A percentile compares a stretch with the other conserved stretches of the same genome.
Conservation (phyloP, 2,113 vertebrate genomes). For the Psophia crepitans region DNA sequence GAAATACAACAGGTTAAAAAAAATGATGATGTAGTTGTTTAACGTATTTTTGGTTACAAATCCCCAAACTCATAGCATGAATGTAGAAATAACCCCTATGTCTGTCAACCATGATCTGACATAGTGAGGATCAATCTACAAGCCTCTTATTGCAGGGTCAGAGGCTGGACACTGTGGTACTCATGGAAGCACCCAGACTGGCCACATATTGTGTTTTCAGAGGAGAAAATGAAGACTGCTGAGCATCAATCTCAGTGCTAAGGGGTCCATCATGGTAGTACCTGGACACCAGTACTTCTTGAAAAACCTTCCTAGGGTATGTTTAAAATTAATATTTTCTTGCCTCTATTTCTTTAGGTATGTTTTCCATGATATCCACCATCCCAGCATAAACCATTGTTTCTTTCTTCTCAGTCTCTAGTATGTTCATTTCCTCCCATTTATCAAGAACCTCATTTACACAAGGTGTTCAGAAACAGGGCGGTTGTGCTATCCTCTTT, state of each 20-base stretch:
- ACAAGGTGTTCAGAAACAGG: slow-evolving; percentile 41
- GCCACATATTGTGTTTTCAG: neutral
- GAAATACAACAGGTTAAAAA: neutral
- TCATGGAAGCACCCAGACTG: fast-evolving
- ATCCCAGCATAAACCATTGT: slow-evolving; percentile 39
- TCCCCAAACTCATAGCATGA: neutral
- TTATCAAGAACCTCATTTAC: slow-evolving; percentile 61
- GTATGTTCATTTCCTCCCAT: slow-evolving; percentile 65
- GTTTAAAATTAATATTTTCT: neutral
- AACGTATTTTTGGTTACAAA: neutral
- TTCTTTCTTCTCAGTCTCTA: slow-evolving; percentile 70
- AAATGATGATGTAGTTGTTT: neutral
- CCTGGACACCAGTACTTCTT: neutral
- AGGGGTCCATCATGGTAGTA: fast-evolving
- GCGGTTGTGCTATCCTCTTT: neutral
- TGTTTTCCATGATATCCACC: slow-evolving; percentile 15
- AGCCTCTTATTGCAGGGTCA: neutral
- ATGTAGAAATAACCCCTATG: neutral
- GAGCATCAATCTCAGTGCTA: neutral
- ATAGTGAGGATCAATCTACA: neutral
- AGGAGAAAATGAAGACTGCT: neutral
- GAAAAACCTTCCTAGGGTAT: neutral
- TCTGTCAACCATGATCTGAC: neutral
- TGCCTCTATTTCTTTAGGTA: slow-evolving; percentile 67
- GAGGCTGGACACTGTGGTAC: neutral